These are phyloP conservation scores for Stercorarius parasiticus DNA, from an alignment of 2,113 vertebrate species.

Conservation along the genomic window DNA sequence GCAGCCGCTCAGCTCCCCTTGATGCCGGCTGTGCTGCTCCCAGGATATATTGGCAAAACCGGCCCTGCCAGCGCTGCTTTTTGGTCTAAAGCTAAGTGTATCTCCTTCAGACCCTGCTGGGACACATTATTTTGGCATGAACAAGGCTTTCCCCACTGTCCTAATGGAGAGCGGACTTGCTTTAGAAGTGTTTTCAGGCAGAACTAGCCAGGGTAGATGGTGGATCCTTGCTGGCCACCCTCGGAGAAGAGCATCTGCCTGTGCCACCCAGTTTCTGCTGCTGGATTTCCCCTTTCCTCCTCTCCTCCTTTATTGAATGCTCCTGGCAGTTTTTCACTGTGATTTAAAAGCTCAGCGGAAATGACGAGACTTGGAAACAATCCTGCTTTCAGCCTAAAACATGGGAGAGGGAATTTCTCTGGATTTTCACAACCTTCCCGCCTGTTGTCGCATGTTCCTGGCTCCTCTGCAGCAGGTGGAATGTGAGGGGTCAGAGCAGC, in stretches of 20 bases:
- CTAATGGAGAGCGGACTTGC: not conserved
- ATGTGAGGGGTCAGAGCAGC: not conserved
- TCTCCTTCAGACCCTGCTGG: not conserved
- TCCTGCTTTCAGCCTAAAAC: not conserved
- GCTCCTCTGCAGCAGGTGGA: not conserved
- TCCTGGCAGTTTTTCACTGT: not conserved
- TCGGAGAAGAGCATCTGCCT: not conserved
- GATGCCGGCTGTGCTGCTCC: not conserved
- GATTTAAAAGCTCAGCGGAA: not conserved
- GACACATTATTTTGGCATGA: not conserved
- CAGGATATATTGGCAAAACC: fast-evolving
- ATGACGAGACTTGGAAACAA: not conserved
- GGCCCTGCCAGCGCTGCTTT: not conserved
- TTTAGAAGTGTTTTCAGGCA: not conserved
- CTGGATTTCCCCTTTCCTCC: not conserved
- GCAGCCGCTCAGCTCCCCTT: not conserved
- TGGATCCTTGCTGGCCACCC: not conserved
- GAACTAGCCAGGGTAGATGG: not conserved
- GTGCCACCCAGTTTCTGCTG: not conserved
- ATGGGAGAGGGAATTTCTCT: not conserved
- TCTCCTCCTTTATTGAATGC: not conserved
- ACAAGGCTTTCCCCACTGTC: not conserved
- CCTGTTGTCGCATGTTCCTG: fast-evolving
- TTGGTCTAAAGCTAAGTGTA: not conserved
- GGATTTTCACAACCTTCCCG: not conserved